Evolutionary conservation across 1,140 invertebrate genomes (phyloP).

Genomic region (Hormaphis cornu): DNA sequence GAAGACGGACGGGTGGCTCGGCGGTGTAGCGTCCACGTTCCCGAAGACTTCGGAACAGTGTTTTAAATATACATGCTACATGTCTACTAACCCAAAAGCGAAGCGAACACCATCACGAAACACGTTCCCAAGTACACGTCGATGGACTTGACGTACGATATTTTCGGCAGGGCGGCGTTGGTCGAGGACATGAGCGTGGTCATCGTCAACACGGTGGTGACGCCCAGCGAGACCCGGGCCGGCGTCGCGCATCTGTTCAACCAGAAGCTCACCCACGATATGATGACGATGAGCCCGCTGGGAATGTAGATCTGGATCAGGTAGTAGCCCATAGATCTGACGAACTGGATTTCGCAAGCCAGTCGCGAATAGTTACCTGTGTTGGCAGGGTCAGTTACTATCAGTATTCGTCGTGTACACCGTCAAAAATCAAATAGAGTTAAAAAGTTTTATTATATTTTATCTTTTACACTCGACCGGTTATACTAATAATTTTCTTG

Average conservation of each 20-base stretch:
- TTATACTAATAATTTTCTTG: too few relatives aligned
- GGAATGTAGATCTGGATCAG: conserved; percentile 99
- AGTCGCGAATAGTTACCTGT: conserved; percentile 95
- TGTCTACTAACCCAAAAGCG: conserved; percentile 71
- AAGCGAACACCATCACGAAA: conserved; percentile 96
- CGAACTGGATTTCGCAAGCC: conserved; percentile 95
- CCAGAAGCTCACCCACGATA: conserved; percentile 97
- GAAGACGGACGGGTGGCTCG: too few relatives aligned
- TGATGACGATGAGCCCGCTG: conserved; percentile 95
- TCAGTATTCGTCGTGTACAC: too few relatives aligned
- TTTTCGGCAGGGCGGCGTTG: conserved; percentile 94
- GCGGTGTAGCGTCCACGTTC: too few relatives aligned
- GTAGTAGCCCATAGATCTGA: conserved; percentile 97
- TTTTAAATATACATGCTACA: neutral
- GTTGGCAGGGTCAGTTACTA: too few relatives aligned
- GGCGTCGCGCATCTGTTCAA: conserved; percentile 91
- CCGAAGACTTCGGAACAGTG: too few relatives aligned
- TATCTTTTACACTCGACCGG: too few relatives aligned
- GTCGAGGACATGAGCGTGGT: conserved; percentile 98
- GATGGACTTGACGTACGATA: conserved; percentile 97
- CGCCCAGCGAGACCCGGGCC: conserved; percentile 88
- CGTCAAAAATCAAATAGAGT: too few relatives aligned
- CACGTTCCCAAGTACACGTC: conserved; percentile 96
- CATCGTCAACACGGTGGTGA: conserved; percentile 97
- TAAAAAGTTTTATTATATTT: too few relatives aligned